Base-by-base conservation (phyloP, 2,888 invertebrate species). In the Matsumyia berberina region DNA sequence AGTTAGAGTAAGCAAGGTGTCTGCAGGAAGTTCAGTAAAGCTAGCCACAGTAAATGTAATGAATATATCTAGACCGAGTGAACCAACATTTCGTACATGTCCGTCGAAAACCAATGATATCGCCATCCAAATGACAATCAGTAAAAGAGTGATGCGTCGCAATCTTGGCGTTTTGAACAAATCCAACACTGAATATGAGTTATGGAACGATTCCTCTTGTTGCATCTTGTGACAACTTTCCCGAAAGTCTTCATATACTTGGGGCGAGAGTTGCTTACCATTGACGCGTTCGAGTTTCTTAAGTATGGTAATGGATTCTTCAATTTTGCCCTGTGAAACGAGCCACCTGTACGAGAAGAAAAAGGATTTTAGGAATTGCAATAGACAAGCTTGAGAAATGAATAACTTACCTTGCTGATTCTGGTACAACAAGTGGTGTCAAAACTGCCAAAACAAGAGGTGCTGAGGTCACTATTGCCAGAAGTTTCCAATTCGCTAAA, bases 121-220 rank as follows among this genome's bases (percentile, higher is more conserved):
- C n/a, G 95, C 94, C 96, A 97, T 96, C 97, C 97, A 97, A 87
- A 97, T 96, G 2, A 96, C 88, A 87, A 96, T 96, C 19, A 97
- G 93, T 0, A 97, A 92, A 57, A 97, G 92, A 0, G 97, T 96
- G 82, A 96, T 96, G 81, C 94, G 94, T 5, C 97, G 92, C 11
- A 97, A 91, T 0, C 96, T 93, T 0, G 97, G 96, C 0, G 96
- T 96, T 88, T 92, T 95, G 90, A 97, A 96, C 0, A 97, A 93
- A 90, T 97, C 97, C 69, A 97, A 87, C 0, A 97, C 95, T 0
- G 97, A 96, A 90, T 96, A 96, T 0, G 93, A 94, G 69, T 94
- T 94, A 86, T 94, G 94, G 62, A 94, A 93, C 1, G 94, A 94
- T 89, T 96, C 96, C 73, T 95, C 95, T 88, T 95, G 95, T 67